Conservation (phyloP, 2,888 invertebrate species). For the Phlogophora meticulosa region DNA sequence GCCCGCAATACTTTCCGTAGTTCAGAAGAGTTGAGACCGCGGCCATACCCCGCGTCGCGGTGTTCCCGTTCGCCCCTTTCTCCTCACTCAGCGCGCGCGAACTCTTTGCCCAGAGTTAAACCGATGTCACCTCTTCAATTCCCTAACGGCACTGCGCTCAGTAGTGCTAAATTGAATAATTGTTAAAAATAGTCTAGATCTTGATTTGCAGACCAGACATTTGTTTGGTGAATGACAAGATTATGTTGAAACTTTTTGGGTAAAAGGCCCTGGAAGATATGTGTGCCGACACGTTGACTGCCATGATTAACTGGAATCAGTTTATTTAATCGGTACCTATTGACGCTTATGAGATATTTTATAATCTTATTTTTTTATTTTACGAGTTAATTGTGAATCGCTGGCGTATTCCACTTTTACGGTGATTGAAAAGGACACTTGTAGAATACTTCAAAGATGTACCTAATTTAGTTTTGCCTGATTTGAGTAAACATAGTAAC, state of each 20-base stretch:
- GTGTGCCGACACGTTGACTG: background rate
- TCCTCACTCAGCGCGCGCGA: conserved; percentile 76
- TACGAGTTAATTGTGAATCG: conserved; percentile 51
- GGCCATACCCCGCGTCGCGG: conserved; percentile 77
- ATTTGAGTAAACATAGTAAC: background rate
- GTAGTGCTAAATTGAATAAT: conserved; percentile 51
- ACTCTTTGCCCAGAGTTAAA: conserved; percentile 78
- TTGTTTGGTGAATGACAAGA: conserved; percentile 7
- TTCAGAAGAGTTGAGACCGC: conserved; percentile 82
- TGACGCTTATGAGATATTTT: conserved; percentile 12
- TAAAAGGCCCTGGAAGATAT: no score
- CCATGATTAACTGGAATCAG: background rate
- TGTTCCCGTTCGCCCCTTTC: conserved; percentile 70
- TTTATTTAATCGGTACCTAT: conserved; percentile 21
- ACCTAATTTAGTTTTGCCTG: conserved; percentile 14
- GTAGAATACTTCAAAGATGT: background rate
- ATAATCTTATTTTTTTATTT: conserved; percentile 23
- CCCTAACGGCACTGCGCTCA: conserved; percentile 65
- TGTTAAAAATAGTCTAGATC: conserved; percentile 18
- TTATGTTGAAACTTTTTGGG: background rate
- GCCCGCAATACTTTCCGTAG: conserved; percentile 82
- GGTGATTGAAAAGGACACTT: conserved; percentile 9
- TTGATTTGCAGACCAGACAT: conserved; percentile 33
- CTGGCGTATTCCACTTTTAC: conserved; percentile 60
- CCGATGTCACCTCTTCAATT: conserved; percentile 80